Percentiles rank a stretch among this genome's conserved stretches.
Evolutionary conservation across 2,888 invertebrate genomes (phyloP).

Genomic region (Perizoma flavofasciatum): DNA sequence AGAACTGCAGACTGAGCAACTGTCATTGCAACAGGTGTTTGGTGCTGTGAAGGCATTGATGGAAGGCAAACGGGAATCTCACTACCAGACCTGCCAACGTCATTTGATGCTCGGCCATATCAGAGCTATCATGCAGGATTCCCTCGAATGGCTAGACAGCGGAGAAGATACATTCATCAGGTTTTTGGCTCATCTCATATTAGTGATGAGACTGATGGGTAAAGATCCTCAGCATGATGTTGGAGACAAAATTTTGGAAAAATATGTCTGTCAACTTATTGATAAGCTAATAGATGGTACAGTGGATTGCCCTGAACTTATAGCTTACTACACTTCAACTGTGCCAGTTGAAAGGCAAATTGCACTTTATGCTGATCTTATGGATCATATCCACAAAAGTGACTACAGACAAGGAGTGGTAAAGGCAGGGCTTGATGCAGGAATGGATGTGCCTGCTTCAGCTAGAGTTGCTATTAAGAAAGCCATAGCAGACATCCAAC

Average conservation of each 20-base stretch:
- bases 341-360: conserved; percentile 85
- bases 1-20: conserved; percentile 66
- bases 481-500: conserved; percentile 76
- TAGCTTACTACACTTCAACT: conserved; percentile 94
- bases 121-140: conserved; percentile 88
- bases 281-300: conserved; percentile 72
- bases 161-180: conserved; percentile 85
- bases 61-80: conserved; percentile 84
- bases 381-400: conserved; percentile 86
- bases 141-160: conserved; percentile 86
- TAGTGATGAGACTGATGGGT: conserved; percentile 92
- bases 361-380: conserved; percentile 86
- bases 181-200: conserved; percentile 92
- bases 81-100: conserved; percentile 92
- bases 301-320: conserved; percentile 88
- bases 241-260: conserved; percentile 90
- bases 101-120: conserved; percentile 92
- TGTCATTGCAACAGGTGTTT: conserved; percentile 72
- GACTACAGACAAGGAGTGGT: conserved; percentile 87
- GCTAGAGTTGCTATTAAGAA: conserved; percentile 94
- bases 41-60: conserved; percentile 73
- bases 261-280: conserved; percentile 89
- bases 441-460: conserved; percentile 92
- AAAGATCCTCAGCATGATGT: conserved; percentile 87
- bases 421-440: conserved; percentile 88